Conservation (phyloP, 1,140 invertebrate species). For the Andricus grossulariae region DNA sequence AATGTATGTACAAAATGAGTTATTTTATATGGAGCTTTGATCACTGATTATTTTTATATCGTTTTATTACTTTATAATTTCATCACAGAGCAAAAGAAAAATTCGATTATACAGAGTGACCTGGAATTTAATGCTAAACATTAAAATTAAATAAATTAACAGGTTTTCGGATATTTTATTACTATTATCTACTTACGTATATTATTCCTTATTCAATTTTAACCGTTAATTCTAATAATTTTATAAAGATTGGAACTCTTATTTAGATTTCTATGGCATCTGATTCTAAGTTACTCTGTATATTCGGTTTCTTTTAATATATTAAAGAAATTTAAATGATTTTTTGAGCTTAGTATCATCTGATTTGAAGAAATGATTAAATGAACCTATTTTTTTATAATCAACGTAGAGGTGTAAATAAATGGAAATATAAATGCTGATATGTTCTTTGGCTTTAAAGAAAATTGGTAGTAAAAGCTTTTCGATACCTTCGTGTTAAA, state of each 20-base stretch:
- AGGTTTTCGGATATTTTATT: too few species aligned
- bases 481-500: too few species aligned
- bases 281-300: background rate
- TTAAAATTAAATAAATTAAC: too few species aligned
- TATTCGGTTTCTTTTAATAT: conserved; percentile 32
- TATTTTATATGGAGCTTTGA: background rate
- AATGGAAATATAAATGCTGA: too few species aligned
- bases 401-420: too few species aligned
- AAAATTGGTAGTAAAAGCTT: too few species aligned
- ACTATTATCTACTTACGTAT: too few species aligned
- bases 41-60: background rate
- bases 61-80: background rate
- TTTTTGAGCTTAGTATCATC: conserved; percentile 10
- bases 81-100: conserved; percentile 20
- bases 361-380: background rate
- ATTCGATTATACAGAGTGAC: conserved; percentile 19
- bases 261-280: background rate
- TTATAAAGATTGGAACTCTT: background rate
- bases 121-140: background rate
- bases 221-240: background rate
- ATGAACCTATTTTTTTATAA: background rate
- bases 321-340: conserved; percentile 27
- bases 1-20: conserved; percentile 11
- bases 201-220: background rate
- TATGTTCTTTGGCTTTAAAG: too few species aligned